phyloP scores from a whole-genome alignment of 2,888 invertebrate genomes.

The Drosophila birchii region DNA sequence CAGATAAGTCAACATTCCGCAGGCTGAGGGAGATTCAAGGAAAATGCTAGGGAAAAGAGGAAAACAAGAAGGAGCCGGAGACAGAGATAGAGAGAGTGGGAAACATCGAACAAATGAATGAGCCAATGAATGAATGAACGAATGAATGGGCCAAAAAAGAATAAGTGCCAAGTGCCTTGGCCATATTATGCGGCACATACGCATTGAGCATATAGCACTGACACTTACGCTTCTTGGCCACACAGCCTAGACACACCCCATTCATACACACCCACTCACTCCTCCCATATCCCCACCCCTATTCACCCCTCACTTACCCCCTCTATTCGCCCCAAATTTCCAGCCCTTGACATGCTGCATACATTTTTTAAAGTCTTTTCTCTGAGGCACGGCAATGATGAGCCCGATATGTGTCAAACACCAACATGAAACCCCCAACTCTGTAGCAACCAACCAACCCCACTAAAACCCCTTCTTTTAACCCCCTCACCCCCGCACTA shows the following conservation, averaged over 20 bases:
- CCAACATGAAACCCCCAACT: slow-evolving; percentile 33
- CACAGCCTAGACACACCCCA: not conserved
- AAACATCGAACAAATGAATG: slow-evolving; percentile 10
- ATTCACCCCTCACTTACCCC: not conserved
- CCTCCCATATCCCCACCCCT: not conserved
- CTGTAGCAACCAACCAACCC: not conserved
- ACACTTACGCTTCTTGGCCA: not conserved
- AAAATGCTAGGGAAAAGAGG: slow-evolving; percentile 11
- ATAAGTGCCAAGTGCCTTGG: slow-evolving; percentile 41
- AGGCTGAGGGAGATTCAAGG: slow-evolving; percentile 35
- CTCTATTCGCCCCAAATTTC: not conserved
- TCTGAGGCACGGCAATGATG: slow-evolving; percentile 40
- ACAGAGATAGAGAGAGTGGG: not conserved
- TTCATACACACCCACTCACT: not conserved
- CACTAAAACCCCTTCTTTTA: not conserved
- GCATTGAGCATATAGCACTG: slow-evolving; percentile 6
- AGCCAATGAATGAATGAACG: slow-evolving; percentile 19
- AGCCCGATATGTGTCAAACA: slow-evolving; percentile 61
- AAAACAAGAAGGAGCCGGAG: not conserved
- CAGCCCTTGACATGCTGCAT: slow-evolving; percentile 48
- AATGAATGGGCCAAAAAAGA: slow-evolving; percentile 22
- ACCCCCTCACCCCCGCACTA: not conserved
- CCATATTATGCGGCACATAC: slow-evolving; percentile 9
- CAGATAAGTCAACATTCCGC: slow-evolving; percentile 72
- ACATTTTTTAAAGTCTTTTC: slow-evolving; percentile 67